Base-by-base conservation (phyloP, 1,140 invertebrate species). In the Rhyzopertha dominica region DNA sequence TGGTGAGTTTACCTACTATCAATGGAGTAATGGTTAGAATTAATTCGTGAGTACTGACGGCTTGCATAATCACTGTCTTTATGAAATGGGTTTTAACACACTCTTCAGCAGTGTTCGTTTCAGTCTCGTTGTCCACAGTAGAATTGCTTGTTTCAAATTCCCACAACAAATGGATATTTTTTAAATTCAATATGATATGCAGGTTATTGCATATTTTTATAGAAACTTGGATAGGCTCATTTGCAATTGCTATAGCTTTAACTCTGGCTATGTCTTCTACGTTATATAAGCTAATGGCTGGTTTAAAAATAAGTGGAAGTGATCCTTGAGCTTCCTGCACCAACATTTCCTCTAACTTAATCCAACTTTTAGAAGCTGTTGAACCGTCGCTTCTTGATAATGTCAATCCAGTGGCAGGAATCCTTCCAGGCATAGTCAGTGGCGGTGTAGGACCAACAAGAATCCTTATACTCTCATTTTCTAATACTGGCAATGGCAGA, bases 111-210 rank as follows among this genome's bases (percentile, higher is more conserved):
- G 58, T 57, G 42, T 62, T 62, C 2, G 62, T 54, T 10, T 62
- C 56, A 36, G 57, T 56, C 41, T 60, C 55, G 35, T 50, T 62
- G 1, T 66, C 67, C 13, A 63, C 23, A 5, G 71, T 67, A 16
- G 70, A 64, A 13, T 65, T 61, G 4, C 65, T 66, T 16, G 73
- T 59, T 3, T 66, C 72, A 42, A 89, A 86, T 13, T 72, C 79
- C 88, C 90, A 95, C n/a, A 92, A 65, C 12, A 94, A 66, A 56
- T 81, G 77, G 3, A 95, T 71, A 50, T 90, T 79, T 23, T 76
- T 77, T 16, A 95, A 65, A 12, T 77, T 69, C 35, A 93, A 59
- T 3, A 81, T 69, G 29, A 91, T 82, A 49, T 85, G 80, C n/a
- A 94, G 69, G 1, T 86, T 85, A 71, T 95, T 95, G 30, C 76